phyloP scores from a whole-genome alignment of 2,888 invertebrate species.

The Pelosia muscerda region DNA sequence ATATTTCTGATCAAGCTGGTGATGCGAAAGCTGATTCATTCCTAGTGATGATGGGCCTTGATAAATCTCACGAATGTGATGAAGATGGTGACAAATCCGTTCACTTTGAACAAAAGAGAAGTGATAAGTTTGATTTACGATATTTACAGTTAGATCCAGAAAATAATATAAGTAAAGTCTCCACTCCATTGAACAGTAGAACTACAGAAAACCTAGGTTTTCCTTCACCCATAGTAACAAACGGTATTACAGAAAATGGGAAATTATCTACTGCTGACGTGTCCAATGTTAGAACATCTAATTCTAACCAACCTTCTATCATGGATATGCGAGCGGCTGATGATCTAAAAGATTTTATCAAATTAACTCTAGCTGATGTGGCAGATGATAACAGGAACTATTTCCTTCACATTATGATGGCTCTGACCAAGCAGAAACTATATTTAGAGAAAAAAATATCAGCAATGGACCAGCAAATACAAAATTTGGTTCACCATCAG shows the following conservation, averaged over 20 bases:
- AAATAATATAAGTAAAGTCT: slow-evolving; percentile 75
- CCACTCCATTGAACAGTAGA: slow-evolving; percentile 74
- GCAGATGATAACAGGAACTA: slow-evolving; percentile 79
- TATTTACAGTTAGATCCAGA: slow-evolving; percentile 68
- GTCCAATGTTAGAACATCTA: slow-evolving; percentile 56
- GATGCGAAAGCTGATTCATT: slow-evolving; percentile 79
- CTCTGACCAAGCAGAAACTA: slow-evolving; percentile 80
- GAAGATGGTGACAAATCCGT: slow-evolving; percentile 66
- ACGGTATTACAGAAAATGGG: slow-evolving; percentile 66
- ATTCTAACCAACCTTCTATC: slow-evolving; percentile 41
- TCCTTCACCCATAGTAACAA: slow-evolving; percentile 68
- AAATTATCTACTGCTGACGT: slow-evolving; percentile 57
- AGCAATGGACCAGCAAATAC: slow-evolving; percentile 70
- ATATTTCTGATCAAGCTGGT: slow-evolving; percentile 53
- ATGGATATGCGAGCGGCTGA: slow-evolving; percentile 66
- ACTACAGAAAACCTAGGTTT: slow-evolving; percentile 66
- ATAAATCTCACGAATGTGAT: slow-evolving; percentile 72
- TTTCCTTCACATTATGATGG: slow-evolving; percentile 82
- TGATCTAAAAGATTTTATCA: slow-evolving; percentile 80
- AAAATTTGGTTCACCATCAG: slow-evolving; percentile 72
- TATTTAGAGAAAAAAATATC: slow-evolving; percentile 78
- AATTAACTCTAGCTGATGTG: slow-evolving; percentile 72
- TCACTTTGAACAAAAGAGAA: slow-evolving; percentile 64
- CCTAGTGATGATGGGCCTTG: slow-evolving; percentile 78
- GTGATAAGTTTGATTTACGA: slow-evolving; percentile 65